Evolutionary conservation across 2,888 invertebrate species (phyloP).

Genomic region (Lottia scabra): DNA sequence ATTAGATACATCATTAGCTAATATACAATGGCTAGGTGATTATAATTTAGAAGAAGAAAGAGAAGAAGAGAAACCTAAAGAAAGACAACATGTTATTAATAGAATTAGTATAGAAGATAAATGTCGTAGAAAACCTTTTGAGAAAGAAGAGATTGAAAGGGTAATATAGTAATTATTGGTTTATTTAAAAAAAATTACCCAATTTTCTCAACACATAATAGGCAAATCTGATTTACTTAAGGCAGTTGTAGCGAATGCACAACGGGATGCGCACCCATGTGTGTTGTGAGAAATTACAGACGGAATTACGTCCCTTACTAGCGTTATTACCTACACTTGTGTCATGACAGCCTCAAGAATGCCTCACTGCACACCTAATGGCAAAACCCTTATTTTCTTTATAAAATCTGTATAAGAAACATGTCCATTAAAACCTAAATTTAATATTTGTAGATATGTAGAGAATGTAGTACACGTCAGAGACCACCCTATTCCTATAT

Average conservation of each 20-base stretch:
- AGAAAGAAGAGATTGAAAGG: constrained; percentile 11
- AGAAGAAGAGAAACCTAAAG: background rate
- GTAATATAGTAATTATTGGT: background rate
- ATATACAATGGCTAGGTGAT: constrained; percentile 54
- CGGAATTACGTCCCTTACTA: no score
- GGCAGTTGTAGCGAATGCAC: no score
- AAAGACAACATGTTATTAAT: constrained; percentile 2
- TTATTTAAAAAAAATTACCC: no score
- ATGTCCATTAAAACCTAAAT: background rate
- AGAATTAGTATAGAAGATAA: constrained; percentile 9
- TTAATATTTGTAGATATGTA: constrained; percentile 40
- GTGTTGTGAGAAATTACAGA: no score
- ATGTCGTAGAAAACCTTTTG: constrained; percentile 7
- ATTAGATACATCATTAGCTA: constrained; percentile 49
- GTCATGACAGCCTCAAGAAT: no score
- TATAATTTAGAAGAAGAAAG: constrained; percentile 35
- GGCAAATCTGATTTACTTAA: no score
- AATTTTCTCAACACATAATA: no score
- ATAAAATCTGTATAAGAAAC: no score
- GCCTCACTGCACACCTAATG: no score
- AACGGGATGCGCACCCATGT: no score
- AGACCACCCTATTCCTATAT: constrained; percentile 64
- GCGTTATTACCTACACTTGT: no score
- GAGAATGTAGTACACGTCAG: constrained; percentile 50
- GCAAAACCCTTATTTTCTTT: no score